Evolutionary conservation across 1,140 invertebrate species (phyloP), one percentile per base, ranked within the genome.

Genomic region (Pentalonia nigronervosa): DNA sequence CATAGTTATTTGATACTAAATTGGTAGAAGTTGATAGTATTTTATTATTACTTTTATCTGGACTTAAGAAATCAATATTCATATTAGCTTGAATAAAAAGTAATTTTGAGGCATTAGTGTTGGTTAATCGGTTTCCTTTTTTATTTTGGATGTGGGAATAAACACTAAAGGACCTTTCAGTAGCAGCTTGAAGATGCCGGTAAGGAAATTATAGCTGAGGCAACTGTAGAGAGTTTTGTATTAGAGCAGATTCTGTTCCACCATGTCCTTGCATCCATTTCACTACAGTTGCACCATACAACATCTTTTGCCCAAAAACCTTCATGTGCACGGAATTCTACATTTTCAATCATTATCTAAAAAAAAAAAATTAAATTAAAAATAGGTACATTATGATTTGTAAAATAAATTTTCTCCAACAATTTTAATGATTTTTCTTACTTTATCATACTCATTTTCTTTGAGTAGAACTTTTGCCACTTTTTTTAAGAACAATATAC

Each of bases 391-490:
- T 83, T 36, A 36, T 83, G 76, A 83, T 20, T 83, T 83, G 34
- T 41, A 83, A 83, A 83, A 83, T 41, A 83, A 83, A 83, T 83
- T 41, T 83, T 83, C 34, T 83, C 34, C 17, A 20, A 83, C 20
- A 36, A 83, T 83, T n/a, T n/a, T n/a, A n/a, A n/a, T n/a, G 34
- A 83, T 83, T 83, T 83, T 36, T 20, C 76, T 83, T 83, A 83
- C 34, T 83, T 83, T 83, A 83, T 83, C 76, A 83, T 83, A 83
- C 34, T 83, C 76, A 83, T 83, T 83, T 34, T 21, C 76, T 83
- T 83, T 83, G 76, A 83, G 76, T 83, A 83, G n/a, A 83, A 83
- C 34, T 83, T 83, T 83, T 83, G 76, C 76, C 76, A 83, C 76
- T 36, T 83, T 83, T 83, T 83, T 83, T 83, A 83, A 83, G 34